A percentile compares a stretch with the other conserved stretches of the same genome.
phyloP scores from a whole-genome alignment of 2,888 invertebrate genomes.

The Gonocerus acuteangulatus region DNA sequence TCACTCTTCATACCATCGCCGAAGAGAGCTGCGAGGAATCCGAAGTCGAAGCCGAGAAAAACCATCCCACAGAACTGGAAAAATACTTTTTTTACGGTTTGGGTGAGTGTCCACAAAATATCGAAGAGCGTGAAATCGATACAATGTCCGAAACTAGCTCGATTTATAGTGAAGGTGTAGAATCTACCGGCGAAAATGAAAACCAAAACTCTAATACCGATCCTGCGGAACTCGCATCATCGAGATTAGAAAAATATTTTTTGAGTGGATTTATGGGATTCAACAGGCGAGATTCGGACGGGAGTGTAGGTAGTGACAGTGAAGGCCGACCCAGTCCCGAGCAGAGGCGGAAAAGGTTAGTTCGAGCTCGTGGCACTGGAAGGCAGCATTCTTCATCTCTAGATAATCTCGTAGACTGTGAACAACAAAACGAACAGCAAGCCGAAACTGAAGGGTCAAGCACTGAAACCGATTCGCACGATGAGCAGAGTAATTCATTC shows the following conservation, averaged over 20 bases:
- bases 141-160: conserved; percentile 70
- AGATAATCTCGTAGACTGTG: conserved; percentile 64
- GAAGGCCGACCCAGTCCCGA: conserved; percentile 83
- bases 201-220: conserved; percentile 45
- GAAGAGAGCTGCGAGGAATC: conserved; percentile 94
- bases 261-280: conserved; percentile 78
- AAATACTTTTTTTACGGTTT: conserved; percentile 85
- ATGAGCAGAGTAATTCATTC: conserved; percentile 53
- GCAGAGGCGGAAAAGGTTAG: conserved; percentile 70
- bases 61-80: conserved; percentile 72
- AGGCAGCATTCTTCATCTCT: conserved; percentile 73
- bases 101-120: conserved; percentile 59
- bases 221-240: conserved; percentile 69
- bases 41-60: conserved; percentile 60
- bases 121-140: conserved; percentile 42
- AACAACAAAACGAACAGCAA: conserved; percentile 45
- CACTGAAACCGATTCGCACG: conserved; percentile 64
- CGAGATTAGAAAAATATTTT: conserved; percentile 82
- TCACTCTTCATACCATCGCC: conserved; percentile 84
- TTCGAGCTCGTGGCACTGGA: conserved; percentile 73
- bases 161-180: conserved; percentile 74
- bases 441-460: conserved; percentile 54
- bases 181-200: conserved; percentile 53
- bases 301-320: conserved; percentile 84
- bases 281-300: conserved; percentile 64